These are phyloP conservation scores for Garra rufa DNA, from an alignment of 2,113 vertebrate species.

Conservation along the genomic window DNA sequence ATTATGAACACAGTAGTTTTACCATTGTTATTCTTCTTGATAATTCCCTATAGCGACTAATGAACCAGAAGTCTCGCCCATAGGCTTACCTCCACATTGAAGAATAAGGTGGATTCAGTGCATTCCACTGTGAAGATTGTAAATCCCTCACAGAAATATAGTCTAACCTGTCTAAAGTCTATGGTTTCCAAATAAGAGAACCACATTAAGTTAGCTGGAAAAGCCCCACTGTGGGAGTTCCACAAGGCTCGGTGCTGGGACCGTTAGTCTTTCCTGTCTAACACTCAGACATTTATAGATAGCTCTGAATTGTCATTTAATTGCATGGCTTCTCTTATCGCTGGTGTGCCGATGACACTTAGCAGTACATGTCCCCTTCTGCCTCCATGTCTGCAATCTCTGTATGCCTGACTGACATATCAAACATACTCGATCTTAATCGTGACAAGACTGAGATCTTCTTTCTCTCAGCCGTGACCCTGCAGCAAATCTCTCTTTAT, in stretches of 20 bases:
- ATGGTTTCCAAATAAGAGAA: background rate
- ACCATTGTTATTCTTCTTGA: too few relatives aligned
- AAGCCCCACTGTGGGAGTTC: background rate
- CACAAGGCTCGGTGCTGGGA: background rate
- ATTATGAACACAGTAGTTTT: too few relatives aligned
- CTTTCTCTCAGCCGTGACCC: constrained; percentile 13
- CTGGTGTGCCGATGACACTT: constrained; percentile 7
- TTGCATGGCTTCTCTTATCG: constrained; percentile 28
- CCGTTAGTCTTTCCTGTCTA: background rate
- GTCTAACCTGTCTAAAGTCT: background rate
- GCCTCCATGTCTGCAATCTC: constrained; percentile 20
- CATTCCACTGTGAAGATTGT: background rate
- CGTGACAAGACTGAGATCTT: constrained; percentile 15
- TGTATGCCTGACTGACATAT: constrained; percentile 19
- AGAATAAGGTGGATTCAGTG: background rate
- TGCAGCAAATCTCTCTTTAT: constrained; percentile 20
- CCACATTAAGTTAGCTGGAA: background rate
- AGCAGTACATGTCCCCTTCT: background rate
- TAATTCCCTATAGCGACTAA: too few relatives aligned
- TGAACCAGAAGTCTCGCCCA: too few relatives aligned
- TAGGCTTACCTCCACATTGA: too few relatives aligned
- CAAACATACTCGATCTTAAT: constrained; percentile 8
- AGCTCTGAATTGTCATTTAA: constrained; percentile 25
- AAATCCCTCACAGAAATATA: background rate
- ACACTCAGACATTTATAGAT: constrained; percentile 14